These are phyloP conservation scores for Naja naja DNA, from an alignment of 2,113 vertebrate genomes.

Conservation along the genomic window DNA sequence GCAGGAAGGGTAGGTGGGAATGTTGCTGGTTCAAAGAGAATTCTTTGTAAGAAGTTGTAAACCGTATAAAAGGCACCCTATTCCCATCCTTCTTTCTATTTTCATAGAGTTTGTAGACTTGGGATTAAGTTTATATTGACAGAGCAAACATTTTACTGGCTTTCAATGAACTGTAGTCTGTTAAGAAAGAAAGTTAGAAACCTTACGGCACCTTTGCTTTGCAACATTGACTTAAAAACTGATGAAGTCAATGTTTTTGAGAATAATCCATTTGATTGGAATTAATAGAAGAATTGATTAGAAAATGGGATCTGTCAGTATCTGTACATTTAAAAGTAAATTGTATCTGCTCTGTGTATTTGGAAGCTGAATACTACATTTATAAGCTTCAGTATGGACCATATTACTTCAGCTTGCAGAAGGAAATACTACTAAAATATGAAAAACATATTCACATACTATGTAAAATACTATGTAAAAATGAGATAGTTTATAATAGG, in stretches of 20 bases:
- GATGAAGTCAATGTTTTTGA: not conserved
- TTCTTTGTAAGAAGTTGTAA: not conserved
- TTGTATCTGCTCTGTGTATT: not conserved
- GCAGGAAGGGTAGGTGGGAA: not conserved
- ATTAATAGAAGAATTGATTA: not conserved
- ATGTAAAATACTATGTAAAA: not conserved
- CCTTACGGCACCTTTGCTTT: conserved; percentile 24
- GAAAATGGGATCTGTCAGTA: not conserved
- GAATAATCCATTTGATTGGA: not conserved
- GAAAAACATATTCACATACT: not conserved
- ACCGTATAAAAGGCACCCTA: conserved; percentile 59
- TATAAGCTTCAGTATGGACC: not conserved
- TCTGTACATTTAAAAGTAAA: not conserved
- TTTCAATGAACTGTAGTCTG: conserved; percentile 33
- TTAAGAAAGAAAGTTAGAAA: conserved; percentile 33
- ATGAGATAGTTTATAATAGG: not conserved
- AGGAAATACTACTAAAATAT: too few relatives aligned
- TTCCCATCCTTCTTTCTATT: conserved; percentile 60
- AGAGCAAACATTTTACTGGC: conserved; percentile 64
- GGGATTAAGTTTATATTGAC: conserved; percentile 66
- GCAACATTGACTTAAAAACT: not conserved
- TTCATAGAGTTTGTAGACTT: conserved; percentile 51
- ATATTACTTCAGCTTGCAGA: not conserved
- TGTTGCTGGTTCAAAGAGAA: rapidly evolving
- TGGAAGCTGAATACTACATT: not conserved